Conservation (phyloP, 1,140 invertebrate genomes). For the Trichogramma pretiosum region DNA sequence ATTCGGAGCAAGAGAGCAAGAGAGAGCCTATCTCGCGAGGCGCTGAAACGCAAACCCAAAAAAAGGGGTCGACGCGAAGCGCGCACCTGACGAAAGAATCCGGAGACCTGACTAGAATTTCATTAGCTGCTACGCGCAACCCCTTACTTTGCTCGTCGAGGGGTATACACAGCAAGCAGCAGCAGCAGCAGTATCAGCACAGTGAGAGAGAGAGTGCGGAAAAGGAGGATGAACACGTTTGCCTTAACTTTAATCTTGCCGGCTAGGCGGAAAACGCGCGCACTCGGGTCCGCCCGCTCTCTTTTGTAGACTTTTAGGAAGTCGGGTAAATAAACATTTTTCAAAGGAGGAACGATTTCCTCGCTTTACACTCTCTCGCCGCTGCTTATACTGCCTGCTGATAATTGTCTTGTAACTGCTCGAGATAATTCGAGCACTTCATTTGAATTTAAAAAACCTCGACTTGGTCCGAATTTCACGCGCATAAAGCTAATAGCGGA, state of each 20-base stretch:
- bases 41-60: constrained; percentile 30
- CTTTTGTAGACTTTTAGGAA: not conserved
- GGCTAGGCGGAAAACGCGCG: too few species aligned
- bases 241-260: constrained; percentile 11
- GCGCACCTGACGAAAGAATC: constrained; percentile 41
- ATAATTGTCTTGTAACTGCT: too few species aligned
- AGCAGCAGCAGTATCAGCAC: constrained; percentile 20
- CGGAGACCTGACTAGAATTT: constrained; percentile 41
- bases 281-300: not conserved
- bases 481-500: too few species aligned
- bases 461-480: too few species aligned
- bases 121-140: constrained; percentile 29
- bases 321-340: constrained; percentile 14
- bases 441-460: too few species aligned
- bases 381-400: too few species aligned
- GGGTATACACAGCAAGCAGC: too few species aligned
- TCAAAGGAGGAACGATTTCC: constrained; percentile 25
- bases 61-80: constrained; percentile 25
- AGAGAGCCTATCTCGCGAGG: constrained; percentile 16
- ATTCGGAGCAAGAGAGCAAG: too few species aligned
- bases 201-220: constrained; percentile 14
- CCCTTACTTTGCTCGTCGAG: too few species aligned
- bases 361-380: constrained; percentile 31
- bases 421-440: too few species aligned
- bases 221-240: constrained; percentile 20